phyloP scores from a whole-genome alignment of 2,888 invertebrate genomes.

The Heliconius charithonia region DNA sequence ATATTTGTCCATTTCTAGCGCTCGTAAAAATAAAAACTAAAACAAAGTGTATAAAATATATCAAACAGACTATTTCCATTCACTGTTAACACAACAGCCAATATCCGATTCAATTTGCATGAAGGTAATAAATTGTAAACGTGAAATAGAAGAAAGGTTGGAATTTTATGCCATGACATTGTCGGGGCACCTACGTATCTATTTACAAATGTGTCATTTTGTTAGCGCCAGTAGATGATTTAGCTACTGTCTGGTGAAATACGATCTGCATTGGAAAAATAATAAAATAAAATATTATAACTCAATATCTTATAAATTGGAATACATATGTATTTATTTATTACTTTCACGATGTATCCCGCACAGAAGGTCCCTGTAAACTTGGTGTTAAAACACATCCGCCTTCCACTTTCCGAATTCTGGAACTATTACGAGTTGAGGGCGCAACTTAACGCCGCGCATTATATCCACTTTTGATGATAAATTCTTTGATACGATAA shows the following conservation, averaged over 20 bases:
- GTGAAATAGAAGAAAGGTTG: constrained; percentile 50
- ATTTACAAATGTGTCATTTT: constrained; percentile 51
- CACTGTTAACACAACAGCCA: constrained; percentile 44
- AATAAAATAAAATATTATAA: background rate
- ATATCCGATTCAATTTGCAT: constrained; percentile 48
- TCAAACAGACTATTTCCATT: constrained; percentile 40
- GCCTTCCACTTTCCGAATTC: too few species aligned
- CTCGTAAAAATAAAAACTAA: constrained; percentile 4
- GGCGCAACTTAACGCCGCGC: too few species aligned
- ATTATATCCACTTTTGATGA: too few species aligned
- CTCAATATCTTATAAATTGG: too few species aligned
- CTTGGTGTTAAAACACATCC: too few species aligned
- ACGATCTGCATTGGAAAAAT: background rate
- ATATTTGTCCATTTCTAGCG: constrained; percentile 19
- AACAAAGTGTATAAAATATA: constrained; percentile 41
- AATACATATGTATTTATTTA: too few species aligned
- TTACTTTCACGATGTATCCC: too few species aligned
- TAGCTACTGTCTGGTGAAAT: constrained; percentile 24
- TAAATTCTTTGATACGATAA: background rate
- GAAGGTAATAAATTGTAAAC: constrained; percentile 50
- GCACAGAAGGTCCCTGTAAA: too few species aligned
- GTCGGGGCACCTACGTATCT: constrained; percentile 30
- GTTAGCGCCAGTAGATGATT: constrained; percentile 58
- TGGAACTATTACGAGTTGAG: too few species aligned
- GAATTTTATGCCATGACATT: constrained; percentile 51